Conservation (phyloP, 2,797 vertebrate species). For the Hypotaenidia philippensis region DNA sequence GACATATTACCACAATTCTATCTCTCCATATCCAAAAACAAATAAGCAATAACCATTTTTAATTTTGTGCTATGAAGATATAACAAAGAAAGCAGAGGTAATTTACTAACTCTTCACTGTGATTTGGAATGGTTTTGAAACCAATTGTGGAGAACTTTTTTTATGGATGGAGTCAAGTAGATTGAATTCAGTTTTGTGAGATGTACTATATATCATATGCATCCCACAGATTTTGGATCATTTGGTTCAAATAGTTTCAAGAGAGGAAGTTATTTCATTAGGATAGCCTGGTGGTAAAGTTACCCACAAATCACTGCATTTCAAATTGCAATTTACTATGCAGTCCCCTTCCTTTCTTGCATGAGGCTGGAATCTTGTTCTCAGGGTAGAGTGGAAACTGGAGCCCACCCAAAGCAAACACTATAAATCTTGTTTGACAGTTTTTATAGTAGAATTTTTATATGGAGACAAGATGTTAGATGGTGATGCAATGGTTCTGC, state of each 20-base stretch:
- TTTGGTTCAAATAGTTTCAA: background rate
- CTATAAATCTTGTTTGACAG: background rate
- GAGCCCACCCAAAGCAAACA: slow-evolving; percentile 28
- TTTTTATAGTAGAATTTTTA: background rate
- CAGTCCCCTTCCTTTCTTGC: background rate
- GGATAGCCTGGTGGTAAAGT: background rate
- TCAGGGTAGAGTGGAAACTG: background rate
- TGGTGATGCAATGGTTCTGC: background rate
- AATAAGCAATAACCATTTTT: background rate
- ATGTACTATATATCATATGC: background rate
- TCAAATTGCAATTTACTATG: background rate
- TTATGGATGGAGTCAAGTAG: background rate
- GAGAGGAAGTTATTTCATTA: background rate
- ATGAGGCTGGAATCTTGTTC: background rate
- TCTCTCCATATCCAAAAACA: background rate
- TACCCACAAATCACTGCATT: background rate
- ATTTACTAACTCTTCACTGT: background rate
- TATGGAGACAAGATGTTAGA: background rate
- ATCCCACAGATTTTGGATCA: background rate
- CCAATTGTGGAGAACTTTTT: background rate
- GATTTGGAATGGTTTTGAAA: background rate
- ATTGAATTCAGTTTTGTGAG: background rate
- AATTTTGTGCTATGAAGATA: background rate
- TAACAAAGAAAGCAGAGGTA: background rate
- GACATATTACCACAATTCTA: background rate